Base-by-base conservation (phyloP, 2,888 invertebrate species). In the Aromia moschata region DNA sequence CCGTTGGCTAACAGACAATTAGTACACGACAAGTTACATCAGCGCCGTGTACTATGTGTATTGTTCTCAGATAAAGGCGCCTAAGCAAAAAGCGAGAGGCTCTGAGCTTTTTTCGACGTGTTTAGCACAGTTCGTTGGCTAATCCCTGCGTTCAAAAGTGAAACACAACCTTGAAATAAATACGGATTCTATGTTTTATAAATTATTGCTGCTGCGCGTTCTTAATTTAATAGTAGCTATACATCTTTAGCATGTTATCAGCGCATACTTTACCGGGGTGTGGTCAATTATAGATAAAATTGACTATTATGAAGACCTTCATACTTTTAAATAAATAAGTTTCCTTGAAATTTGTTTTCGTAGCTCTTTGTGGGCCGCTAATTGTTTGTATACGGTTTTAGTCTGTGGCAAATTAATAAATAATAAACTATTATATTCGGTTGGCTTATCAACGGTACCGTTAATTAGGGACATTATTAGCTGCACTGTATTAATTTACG, bases 261-360 rank as follows among this genome's bases (percentile, higher is more conserved):
- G 52, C 53, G 49, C 64, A 64, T 64, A 62, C 51, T 62, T 64
- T 33, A 17, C 55, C 38, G 41, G 61, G 64, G 64, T 57, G 64
- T 62, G 64, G 64, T 56, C 53, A 43, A 56, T 59, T 57, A 55
- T 56, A 57, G 61, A 58, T 56, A 61, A 61, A 64, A 60, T 47
- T 56, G 61, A 61, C 58, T 64, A 58, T 58, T 53, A 20, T 44
- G 56, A 49, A 47, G 61, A 60, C 64, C 64, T 64, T 64, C 64
- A 58, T 49, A 55, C 57, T 51, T 45, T 38, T 52, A 52, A 58
- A 58, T 45, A 20, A 38, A 57, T 46, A 53, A 18, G 45, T 58
- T 56, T 49, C 56, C 56, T 56, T 56, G 56, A 56, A 49, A 44
- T 54, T 33, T 53, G 18, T 53, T 53, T 43, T 53, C 30, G 41